These are phyloP conservation scores for Teinopalpus imperialis DNA, from an alignment of 2,888 invertebrate species.

Conservation along the genomic window DNA sequence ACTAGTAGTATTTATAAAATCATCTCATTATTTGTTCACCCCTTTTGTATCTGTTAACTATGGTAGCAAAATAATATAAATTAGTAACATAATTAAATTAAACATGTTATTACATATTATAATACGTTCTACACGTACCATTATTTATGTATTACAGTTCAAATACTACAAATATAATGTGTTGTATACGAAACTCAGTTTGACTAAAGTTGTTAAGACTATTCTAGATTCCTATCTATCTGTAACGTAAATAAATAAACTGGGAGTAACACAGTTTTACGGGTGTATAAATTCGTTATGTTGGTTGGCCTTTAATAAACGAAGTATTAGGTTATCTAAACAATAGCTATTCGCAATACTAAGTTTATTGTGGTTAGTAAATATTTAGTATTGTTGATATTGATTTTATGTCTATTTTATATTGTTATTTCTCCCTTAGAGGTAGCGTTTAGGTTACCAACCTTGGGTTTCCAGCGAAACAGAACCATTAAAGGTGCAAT, in stretches of 20 bases:
- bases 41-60: too few species aligned
- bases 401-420: background rate
- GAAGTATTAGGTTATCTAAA: conserved; percentile 17
- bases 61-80: too few species aligned
- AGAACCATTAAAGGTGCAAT: too few species aligned
- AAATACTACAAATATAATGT: too few species aligned
- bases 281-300: conserved; percentile 19
- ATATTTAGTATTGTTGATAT: background rate
- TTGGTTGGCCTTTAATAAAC: conserved; percentile 17
- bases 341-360: conserved; percentile 6
- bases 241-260: conserved; percentile 25
- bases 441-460: too few species aligned
- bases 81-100: too few species aligned
- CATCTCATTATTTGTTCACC: too few species aligned
- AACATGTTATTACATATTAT: too few species aligned
- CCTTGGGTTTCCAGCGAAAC: too few species aligned
- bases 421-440: background rate
- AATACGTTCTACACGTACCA: too few species aligned
- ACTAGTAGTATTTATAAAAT: too few species aligned
- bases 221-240: background rate
- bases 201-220: background rate
- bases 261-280: conserved; percentile 23
- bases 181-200: background rate
- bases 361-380: conserved; percentile 8
- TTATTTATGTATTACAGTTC: too few species aligned